phyloP scores from a whole-genome alignment of 64 coral and sea anemone genomes.

The Montipora cactus region DNA sequence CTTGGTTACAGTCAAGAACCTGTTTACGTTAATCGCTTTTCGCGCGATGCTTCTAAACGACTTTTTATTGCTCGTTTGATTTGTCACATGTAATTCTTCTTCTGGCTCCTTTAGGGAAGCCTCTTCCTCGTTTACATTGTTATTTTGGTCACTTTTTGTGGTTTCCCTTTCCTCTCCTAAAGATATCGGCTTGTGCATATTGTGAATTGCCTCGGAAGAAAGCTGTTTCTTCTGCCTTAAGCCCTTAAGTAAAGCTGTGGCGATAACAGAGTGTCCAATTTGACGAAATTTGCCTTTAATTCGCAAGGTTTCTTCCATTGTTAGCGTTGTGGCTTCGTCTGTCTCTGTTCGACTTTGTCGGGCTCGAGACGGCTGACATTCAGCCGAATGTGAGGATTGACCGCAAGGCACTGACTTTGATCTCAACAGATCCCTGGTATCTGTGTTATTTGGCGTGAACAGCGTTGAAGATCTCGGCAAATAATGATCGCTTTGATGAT shows the following conservation, averaged over 20 bases:
- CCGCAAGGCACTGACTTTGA: constrained; percentile 25
- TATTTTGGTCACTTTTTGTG: not conserved
- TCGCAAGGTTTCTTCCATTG: constrained; percentile 74
- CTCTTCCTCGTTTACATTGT: not conserved
- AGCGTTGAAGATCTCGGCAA: not conserved
- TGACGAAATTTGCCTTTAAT: constrained; percentile 83
- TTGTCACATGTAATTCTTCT: not conserved
- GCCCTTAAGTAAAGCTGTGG: constrained; percentile 70
- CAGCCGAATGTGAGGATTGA: not conserved
- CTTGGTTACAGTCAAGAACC: constrained; percentile 4
- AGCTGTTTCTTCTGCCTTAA: constrained; percentile 56
- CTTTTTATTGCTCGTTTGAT: not conserved
- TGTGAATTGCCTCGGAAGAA: constrained; percentile 75
- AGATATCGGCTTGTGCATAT: constrained; percentile 77
- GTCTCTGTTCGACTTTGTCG: not conserved
- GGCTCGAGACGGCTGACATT: not conserved
- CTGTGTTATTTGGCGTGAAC: not conserved
- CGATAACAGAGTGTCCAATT: constrained; percentile 79
- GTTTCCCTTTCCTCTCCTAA: not conserved
- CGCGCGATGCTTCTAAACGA: constrained; percentile 40
- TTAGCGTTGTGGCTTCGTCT: constrained; percentile 37
- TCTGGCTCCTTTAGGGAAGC: not conserved
- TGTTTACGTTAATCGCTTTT: constrained; percentile 74
- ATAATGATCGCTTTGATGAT: not conserved
- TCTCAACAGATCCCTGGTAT: not conserved